Evolutionary conservation across 2,797 vertebrate species (phyloP), one percentile per base, ranked within the genome.

Genomic region (Gephyroberyx darwinii): DNA sequence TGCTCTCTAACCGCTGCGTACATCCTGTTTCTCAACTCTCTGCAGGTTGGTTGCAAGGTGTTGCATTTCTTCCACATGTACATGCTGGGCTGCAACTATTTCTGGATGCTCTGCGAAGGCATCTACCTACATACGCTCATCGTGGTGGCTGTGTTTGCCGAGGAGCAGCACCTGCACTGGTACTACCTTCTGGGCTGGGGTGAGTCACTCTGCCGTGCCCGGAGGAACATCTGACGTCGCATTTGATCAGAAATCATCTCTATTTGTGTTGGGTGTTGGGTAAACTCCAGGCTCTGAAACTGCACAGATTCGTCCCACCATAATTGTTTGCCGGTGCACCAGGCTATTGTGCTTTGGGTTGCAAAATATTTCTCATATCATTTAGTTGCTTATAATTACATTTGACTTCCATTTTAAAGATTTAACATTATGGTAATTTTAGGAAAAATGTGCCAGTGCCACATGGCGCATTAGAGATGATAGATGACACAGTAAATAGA

Each of bases 101-200:
- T 99, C 93, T 99, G 98, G 98, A 99, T 99, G 98, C 96, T 99
- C 5, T 99, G 98, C 0, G 98, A 99, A 81, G 98, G 98, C 55
- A 97, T 99, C 85, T 98, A 99, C 78, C 94, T 99, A 59, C 98
- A 99, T 83, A 98, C 97, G 0, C 93, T 99, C 76, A 98, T 99
- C 0, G 98, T 99, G 80, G 96, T 99, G 82, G 93, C 97, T 0
- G 96, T 99, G 65, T 99, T 99, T 66, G 95, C 95, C 0, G 96
- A 98, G 75, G 95, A 96, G 20, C 96, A 98, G 58, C 94, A 93
- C 39, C 84, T 99, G 80, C 94, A 96, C 74, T 99, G 96, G 97
- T 99, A 99, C 89, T 98, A 99, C 85, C 95, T 99, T 20, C 86
- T 99, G 57, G 98, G 98, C 74, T 99, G 98, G 98, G 98, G 97